Evolutionary conservation across 2,888 invertebrate genomes (phyloP), one percentile per base, ranked within the genome.

Genomic region (Abrostola tripartita): DNA sequence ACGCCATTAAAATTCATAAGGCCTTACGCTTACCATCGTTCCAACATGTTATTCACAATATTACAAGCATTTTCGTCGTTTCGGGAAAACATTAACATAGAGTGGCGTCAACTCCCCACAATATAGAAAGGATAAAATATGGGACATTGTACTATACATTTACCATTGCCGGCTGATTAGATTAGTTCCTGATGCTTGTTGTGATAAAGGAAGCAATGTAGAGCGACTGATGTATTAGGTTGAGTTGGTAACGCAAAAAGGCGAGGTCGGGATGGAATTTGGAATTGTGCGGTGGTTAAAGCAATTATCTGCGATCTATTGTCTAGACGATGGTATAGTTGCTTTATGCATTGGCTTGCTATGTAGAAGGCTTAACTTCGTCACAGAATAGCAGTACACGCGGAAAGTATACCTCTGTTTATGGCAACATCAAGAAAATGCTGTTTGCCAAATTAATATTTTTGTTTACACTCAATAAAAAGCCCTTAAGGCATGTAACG

Each of bases 241-340:
- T 57, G 54, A 64, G 69, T 69, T 65, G 59, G 74, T 68, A 76
- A 81, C 68, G 65, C 8, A 65, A 74, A 65, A 55, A 73, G 69
- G 50, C 54, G 63, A 52, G 54, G 24, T 12, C 61, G 62, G n/a
- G 57, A 70, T 74, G 59, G 56, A 76, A 73, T 62, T 68, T 74
- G 59, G 56, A 76, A 73, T 62, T 68, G 65, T 73, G 71, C 76
- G 73, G 79, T 81, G 82, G 82, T 81, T 85, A 85, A 81, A 79
- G 80, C 81, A 85, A 86, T 87, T 86, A 88, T 77, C 66, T 68
- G 62, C 72, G 68, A 72, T 83, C 74, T 78, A 81, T 84, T 84
- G 87, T 87, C 84, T 85, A 84, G 86, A 86, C 83, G 70, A 37
- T 51, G 61, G 57, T 65, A 64, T 60, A 52, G 14, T 55, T 64